phyloP scores from a whole-genome alignment of 2,113 vertebrate genomes.

The Numida meleagris region DNA sequence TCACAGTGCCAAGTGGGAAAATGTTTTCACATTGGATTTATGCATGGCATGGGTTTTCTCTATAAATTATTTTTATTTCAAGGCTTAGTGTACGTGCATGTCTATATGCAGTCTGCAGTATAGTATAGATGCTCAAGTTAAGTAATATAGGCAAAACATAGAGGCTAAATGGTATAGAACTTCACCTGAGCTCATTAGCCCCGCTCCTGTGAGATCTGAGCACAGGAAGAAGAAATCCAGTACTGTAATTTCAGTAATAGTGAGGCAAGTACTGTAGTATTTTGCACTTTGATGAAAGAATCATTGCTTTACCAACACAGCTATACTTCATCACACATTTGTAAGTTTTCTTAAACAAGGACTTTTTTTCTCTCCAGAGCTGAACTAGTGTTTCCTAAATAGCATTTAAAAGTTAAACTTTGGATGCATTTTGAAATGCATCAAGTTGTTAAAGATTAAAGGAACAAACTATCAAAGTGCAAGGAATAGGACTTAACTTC shows the following conservation, averaged over 20 bases:
- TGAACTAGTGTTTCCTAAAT: not conserved
- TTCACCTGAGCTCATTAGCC: not conserved
- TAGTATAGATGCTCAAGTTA: not conserved
- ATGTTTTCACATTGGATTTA: not conserved
- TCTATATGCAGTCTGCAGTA: not conserved
- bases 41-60: rapidly evolving
- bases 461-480: not conserved
- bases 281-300: not conserved
- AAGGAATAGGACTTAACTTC: not conserved
- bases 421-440: not conserved
- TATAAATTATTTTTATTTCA: not conserved
- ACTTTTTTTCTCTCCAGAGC: not conserved
- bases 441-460: not conserved
- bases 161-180: not conserved
- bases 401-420: not conserved
- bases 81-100: not conserved
- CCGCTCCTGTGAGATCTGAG: not conserved
- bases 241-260: not conserved
- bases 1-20: not conserved
- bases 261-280: not conserved
- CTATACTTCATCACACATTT: not conserved
- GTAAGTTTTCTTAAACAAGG: not conserved
- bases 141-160: not conserved
- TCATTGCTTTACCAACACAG: not conserved
- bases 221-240: not conserved